A percentile compares a stretch with the other conserved stretches of the same genome.
phyloP scores from a whole-genome alignment of 2,797 vertebrate genomes.

The Linurgus olivaceus region DNA sequence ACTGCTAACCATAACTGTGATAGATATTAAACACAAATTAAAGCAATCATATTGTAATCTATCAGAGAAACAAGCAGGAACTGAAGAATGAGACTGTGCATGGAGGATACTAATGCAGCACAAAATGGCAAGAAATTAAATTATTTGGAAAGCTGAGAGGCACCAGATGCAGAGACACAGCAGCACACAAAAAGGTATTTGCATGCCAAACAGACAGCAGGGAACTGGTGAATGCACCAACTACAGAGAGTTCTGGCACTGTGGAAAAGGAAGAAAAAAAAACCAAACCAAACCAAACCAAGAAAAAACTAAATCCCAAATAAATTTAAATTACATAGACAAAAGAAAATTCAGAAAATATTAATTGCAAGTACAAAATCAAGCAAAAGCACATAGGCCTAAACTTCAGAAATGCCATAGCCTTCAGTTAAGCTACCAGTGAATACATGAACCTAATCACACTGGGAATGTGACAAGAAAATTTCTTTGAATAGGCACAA shows the following conservation, averaged over 20 bases:
- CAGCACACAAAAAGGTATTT: neutral
- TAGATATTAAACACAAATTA: neutral
- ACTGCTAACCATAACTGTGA: neutral
- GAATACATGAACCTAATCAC: neutral
- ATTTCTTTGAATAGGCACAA: neutral
- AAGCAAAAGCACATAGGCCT: neutral
- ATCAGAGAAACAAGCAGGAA: neutral
- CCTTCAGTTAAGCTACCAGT: neutral
- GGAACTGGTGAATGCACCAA: neutral
- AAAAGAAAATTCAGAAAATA: neutral
- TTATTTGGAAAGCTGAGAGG: neutral
- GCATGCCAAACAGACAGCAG: neutral
- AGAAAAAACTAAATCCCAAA: neutral
- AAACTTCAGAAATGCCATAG: neutral
- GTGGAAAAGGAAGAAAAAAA: neutral
- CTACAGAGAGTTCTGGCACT: neutral
- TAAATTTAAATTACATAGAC: neutral
- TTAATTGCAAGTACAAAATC: neutral
- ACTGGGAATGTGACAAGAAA: neutral
- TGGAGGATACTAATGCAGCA: neutral
- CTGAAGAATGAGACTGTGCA: neutral
- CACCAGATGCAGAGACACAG: neutral
- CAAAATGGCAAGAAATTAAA: neutral
- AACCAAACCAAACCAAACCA: neutral
- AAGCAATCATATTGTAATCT: neutral